Percentiles rank a stretch among this genome's conserved stretches.
Evolutionary conservation across 2,113 vertebrate genomes (phyloP).

Genomic region (Scopus umbretta): DNA sequence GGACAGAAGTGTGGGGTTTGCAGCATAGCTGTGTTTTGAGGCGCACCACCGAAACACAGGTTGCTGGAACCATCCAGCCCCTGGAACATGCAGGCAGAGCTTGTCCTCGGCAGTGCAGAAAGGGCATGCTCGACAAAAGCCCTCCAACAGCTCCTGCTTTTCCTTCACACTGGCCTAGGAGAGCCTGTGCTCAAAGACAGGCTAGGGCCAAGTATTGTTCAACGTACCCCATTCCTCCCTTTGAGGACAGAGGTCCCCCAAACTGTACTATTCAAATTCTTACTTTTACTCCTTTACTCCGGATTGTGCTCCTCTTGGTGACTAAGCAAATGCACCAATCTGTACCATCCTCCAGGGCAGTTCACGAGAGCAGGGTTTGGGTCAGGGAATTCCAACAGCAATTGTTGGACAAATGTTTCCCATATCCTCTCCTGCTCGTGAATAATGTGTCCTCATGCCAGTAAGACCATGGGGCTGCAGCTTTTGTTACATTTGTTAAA

Average conservation of each 20-base stretch:
- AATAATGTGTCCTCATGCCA: not conserved
- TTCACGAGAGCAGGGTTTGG: not conserved
- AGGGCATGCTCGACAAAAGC: not conserved
- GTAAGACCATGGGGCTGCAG: not conserved
- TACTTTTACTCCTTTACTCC: not conserved
- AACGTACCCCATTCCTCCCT: not conserved
- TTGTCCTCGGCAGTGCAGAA: not conserved
- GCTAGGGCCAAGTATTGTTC: not conserved
- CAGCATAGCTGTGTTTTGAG: not conserved
- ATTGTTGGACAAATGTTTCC: slow-evolving; percentile 11
- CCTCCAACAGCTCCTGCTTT: not conserved
- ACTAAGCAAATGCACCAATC: not conserved
- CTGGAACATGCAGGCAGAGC: not conserved
- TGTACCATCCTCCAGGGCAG: not conserved
- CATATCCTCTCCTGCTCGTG: not conserved
- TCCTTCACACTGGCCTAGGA: not conserved
- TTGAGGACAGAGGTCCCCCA: not conserved
- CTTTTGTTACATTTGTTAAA: not conserved
- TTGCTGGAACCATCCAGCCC: not conserved
- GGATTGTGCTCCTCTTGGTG: not conserved
- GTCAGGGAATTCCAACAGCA: not conserved
- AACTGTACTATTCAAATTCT: not conserved
- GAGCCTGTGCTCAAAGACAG: not conserved
- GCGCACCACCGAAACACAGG: accelerated
- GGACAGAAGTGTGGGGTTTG: not conserved